Evolutionary conservation across 1,140 invertebrate genomes (phyloP), one percentile per base, ranked within the genome.

Genomic region (Nephila pilipes): DNA sequence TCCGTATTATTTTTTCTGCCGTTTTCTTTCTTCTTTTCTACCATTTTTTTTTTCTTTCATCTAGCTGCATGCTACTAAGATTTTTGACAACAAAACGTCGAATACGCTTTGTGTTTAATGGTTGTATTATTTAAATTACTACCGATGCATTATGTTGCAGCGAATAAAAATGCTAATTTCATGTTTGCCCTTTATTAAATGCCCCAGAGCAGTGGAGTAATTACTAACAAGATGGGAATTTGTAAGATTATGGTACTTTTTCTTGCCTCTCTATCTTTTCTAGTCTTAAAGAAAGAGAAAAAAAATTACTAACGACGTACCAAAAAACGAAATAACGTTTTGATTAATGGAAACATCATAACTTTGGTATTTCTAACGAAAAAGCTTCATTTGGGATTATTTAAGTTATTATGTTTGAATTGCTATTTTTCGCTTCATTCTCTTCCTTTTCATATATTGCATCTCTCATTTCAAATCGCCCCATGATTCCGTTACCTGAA

Each of bases 121-220:
- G 87, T 29, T 57, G 69, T 90, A 90, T 75, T 90, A 90, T 90
- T 90, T 79, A 90, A 90, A 90, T 90, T 22, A 90, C 65, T 20
- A 80, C 87, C 87, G 57, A 88, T 90, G 63, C 69, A 90, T 80
- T 55, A 36, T 57, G 25, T 55, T 46, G 87, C 58, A 25, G 14
- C 12, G 69, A 57, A 90, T 90, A 80, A 90, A 90, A 90, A 90
- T 90, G 87, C 25, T 90, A 90, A 90, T 90, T 90, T 69, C 36
- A 75, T 75, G 25, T 80, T 75, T 57, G 46, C 58, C 69, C 69
- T 80, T 90, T 90, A 90, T 90, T 90, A 90, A 90, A 90, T 79
- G 80, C 38, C 38, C 54, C 8, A 8, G 4, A n/a, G 80, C 32
- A 83, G 22, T 83, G 12, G 38, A 55, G 80, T 83, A 83, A 83